Evolutionary conservation across 1,140 invertebrate genomes (phyloP), one percentile per base, ranked within the genome.

Genomic region (Ceratina australensis): DNA sequence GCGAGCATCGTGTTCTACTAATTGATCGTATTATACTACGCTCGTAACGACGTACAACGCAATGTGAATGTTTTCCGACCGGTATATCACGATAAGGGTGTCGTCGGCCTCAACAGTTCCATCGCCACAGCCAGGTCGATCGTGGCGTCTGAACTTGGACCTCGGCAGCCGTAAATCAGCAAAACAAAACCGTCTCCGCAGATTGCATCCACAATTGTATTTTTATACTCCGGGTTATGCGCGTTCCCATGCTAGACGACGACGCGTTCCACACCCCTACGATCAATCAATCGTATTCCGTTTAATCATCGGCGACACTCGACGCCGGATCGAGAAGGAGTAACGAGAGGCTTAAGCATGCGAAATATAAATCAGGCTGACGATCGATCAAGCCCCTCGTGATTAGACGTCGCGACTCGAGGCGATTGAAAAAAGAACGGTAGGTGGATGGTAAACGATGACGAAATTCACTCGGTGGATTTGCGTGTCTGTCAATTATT

Each of bases 81-180:
- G 76, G 71, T 66, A 59, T 49, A 59, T 49, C 16, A 52, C 60
- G 77, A 79, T 79, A 74, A 74, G 47, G 63, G 63, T 74, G 71
- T 79, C 71, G 71, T 79, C 71, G 71, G 66, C 71, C 63, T 42
- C 60, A 71, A n/a, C 52, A 1, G 54, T 66, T 74, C 18, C 54
- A 52, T 52, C 71, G 77, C 42, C 61, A 47, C 57, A 77, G 76
- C 61, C 76, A 78, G 77, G 77, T 79, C 77, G 77, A 66, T 79
- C 71, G 61, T 65, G 71, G 60, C 74, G 66, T 79, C 63, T 79
- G 77, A 79, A 79, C 77, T 79, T 79, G 71, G 77, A 79, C 77
- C 77, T 79, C 77, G 71, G 3, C 77, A 12, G 52, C 18, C 74
- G 47, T 66, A 59, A 72, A 78, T 72, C 71, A 79, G 77, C 61